These are phyloP conservation scores for Gymnoscelis rufifasciata DNA, from an alignment of 2,888 invertebrate species.

Conservation along the genomic window DNA sequence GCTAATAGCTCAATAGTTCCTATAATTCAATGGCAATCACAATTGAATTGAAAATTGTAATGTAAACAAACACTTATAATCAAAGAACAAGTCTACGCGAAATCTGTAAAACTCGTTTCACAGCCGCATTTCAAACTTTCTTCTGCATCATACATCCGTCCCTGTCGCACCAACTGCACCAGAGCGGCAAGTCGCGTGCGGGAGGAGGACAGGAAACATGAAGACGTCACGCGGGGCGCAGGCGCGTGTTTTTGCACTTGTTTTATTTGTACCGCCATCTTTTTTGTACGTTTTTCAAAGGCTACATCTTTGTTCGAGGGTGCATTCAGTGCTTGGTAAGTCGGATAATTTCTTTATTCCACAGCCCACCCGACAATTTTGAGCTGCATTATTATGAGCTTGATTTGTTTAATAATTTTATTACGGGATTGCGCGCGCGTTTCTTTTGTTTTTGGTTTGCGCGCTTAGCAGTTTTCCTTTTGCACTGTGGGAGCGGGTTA, in stretches of 20 bases:
- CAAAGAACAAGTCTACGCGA: constrained; percentile 63
- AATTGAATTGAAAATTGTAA: constrained; percentile 17
- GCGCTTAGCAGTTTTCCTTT: constrained; percentile 39
- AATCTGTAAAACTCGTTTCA: constrained; percentile 76
- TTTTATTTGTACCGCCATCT: constrained; percentile 61
- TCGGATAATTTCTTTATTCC: constrained; percentile 78
- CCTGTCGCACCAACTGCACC: constrained; percentile 41
- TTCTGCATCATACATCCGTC: constrained; percentile 54
- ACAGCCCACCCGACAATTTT: constrained; percentile 74
- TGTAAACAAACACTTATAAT: constrained; percentile 44
- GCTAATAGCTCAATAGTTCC: no score
- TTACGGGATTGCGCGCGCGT: constrained; percentile 61
- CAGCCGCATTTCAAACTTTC: constrained; percentile 73
- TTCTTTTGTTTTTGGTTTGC: constrained; percentile 54
- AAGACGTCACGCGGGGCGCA: constrained; percentile 76
- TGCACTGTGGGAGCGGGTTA: constrained; percentile 29
- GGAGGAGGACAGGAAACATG: constrained; percentile 66
- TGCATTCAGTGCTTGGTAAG: constrained; percentile 64
- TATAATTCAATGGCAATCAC: no score
- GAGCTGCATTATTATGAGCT: constrained; percentile 73
- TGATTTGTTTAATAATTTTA: constrained; percentile 80
- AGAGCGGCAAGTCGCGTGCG: constrained; percentile 42
- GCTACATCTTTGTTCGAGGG: constrained; percentile 75
- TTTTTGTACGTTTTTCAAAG: constrained; percentile 58
- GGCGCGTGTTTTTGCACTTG: constrained; percentile 77